phyloP scores from a whole-genome alignment of 2,888 invertebrate species.

The Drosophila prolongata region DNA sequence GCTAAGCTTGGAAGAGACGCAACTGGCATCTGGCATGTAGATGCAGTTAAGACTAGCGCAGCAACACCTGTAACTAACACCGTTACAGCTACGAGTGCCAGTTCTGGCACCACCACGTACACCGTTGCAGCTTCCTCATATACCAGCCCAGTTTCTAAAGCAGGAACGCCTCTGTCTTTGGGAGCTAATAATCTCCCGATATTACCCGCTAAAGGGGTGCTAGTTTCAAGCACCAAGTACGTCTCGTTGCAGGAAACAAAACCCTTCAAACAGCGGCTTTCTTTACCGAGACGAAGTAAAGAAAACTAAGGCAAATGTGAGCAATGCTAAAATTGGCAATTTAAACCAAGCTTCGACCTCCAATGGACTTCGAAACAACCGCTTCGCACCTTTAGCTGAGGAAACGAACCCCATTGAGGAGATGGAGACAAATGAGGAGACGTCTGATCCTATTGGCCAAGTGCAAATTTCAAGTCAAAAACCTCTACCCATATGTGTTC shows the following conservation, averaged over 20 bases:
- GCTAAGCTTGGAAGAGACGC: too few species aligned
- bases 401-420: neutral
- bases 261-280: neutral
- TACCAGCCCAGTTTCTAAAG: neutral
- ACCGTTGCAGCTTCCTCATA: neutral
- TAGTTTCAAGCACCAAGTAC: slow-evolving; percentile 5
- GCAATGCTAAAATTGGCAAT: neutral
- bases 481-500: slow-evolving; percentile 1
- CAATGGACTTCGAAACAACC: slow-evolving; percentile 6
- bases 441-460: neutral
- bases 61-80: slow-evolving; percentile 3
- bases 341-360: slow-evolving; percentile 5
- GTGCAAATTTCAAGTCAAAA: neutral
- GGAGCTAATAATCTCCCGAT: neutral
- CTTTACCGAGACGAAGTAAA: too few species aligned
- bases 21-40: too few species aligned
- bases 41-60: neutral
- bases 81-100: slow-evolving; percentile 3
- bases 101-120: neutral
- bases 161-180: neutral
- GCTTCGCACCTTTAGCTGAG: slow-evolving; percentile 9
- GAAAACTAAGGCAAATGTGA: neutral
- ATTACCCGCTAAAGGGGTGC: neutral
- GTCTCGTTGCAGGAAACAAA: slow-evolving; percentile 3
- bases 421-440: slow-evolving; percentile 3